phyloP scores from a whole-genome alignment of 2,888 invertebrate genomes.

The Dynastes grantii region DNA sequence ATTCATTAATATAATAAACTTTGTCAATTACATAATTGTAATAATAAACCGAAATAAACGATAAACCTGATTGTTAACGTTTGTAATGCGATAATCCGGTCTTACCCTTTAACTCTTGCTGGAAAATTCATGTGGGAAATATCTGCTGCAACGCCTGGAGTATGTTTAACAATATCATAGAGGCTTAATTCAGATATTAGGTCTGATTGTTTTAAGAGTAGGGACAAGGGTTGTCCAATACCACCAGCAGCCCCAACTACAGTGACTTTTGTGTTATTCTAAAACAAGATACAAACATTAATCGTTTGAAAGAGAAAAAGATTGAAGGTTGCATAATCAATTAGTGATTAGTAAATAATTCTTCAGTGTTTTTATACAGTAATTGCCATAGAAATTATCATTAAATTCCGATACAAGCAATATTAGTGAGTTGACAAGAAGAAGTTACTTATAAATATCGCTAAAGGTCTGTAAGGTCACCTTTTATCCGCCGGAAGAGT shows the following conservation, averaged over 20 bases:
- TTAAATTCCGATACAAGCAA: neutral
- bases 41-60: too few species aligned
- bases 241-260: constrained; percentile 98
- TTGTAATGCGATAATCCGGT: constrained; percentile 9
- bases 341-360: neutral
- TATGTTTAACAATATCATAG: constrained; percentile 92
- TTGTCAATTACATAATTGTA: too few species aligned
- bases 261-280: constrained; percentile 93
- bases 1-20: too few species aligned
- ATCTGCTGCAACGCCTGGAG: constrained; percentile 97
- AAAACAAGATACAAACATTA: constrained; percentile 57
- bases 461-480: constrained; percentile 38
- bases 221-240: constrained; percentile 96
- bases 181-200: constrained; percentile 87
- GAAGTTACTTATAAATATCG: constrained; percentile 17
- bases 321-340: constrained; percentile 40
- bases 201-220: constrained; percentile 93
- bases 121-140: constrained; percentile 96
- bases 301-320: neutral
- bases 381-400: constrained; percentile 8
- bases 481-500: constrained; percentile 12
- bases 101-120: constrained; percentile 80
- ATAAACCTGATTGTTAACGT: neutral
- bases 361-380: neutral
- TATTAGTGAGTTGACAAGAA: constrained; percentile 15